Conservation (phyloP, 2,888 invertebrate species). For the Eupithecia centaureata region DNA sequence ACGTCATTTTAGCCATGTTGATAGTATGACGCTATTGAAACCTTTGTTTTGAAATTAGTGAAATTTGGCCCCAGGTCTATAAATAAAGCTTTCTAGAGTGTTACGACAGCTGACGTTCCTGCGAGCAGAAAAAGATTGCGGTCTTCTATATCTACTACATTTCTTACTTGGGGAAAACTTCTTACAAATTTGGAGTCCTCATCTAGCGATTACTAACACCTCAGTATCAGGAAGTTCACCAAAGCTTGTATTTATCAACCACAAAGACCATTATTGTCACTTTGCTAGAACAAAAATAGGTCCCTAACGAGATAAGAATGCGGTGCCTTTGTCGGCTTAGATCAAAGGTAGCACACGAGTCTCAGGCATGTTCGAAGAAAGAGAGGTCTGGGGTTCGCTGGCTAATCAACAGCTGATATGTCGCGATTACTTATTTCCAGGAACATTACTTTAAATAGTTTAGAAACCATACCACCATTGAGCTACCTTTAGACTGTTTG, state of each 20-base stretch:
- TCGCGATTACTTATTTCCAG: slow-evolving; percentile 56
- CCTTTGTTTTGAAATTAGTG: no score
- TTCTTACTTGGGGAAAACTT: background rate
- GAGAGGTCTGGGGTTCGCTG: slow-evolving; percentile 69
- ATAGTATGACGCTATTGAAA: no score
- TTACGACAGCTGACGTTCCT: background rate
- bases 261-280: slow-evolving; percentile 80
- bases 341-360: slow-evolving; percentile 72
- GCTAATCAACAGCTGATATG: slow-evolving; percentile 74
- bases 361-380: slow-evolving; percentile 70
- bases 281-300: slow-evolving; percentile 75
- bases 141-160: background rate
- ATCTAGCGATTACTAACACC: slow-evolving; percentile 18
- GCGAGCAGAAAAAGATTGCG: background rate
- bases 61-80: no score
- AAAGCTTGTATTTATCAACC: slow-evolving; percentile 72
- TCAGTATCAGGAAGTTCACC: slow-evolving; percentile 56
- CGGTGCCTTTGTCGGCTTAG: slow-evolving; percentile 77
- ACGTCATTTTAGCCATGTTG: no score
- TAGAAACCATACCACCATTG: slow-evolving; percentile 25
- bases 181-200: background rate
- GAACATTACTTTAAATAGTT: slow-evolving; percentile 50
- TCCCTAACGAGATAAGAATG: slow-evolving; percentile 73
- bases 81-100: background rate
- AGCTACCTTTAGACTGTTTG: no score